A percentile compares a stretch with the other conserved stretches of the same genome.
Evolutionary conservation across 1,140 invertebrate genomes (phyloP).

Genomic region (Bombus sylvicola): DNA sequence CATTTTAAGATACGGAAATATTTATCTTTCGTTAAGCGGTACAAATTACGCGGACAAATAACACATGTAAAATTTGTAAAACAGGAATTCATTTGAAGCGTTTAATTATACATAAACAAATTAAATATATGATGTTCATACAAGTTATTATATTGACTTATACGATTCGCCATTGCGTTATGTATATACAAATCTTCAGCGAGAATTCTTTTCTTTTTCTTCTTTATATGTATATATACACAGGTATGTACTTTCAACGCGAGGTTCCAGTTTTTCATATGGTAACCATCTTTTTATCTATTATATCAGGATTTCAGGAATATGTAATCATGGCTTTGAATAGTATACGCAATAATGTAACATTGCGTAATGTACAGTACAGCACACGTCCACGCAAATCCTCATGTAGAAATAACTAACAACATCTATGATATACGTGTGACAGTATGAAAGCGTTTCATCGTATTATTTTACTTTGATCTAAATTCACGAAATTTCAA

Average conservation of each 20-base stretch:
- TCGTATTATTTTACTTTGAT: background rate
- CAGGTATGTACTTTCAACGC: constrained; percentile 47
- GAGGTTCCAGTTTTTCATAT: constrained; percentile 15
- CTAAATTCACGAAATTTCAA: constrained; percentile 18
- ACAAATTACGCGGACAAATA: constrained; percentile 20
- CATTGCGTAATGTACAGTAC: constrained; percentile 33
- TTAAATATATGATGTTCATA: constrained; percentile 32
- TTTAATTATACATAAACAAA: constrained; percentile 37
- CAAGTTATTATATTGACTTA: constrained; percentile 34
- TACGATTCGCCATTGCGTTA: constrained; percentile 14
- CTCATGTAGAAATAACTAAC: constrained; percentile 31
- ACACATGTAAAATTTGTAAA: constrained; percentile 42
- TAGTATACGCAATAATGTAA: constrained; percentile 8
- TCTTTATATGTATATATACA: constrained; percentile 49
- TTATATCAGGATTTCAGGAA: constrained; percentile 36
- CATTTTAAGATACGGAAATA: background rate
- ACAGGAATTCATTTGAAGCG: constrained; percentile 47
- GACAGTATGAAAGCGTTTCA: constrained; percentile 29
- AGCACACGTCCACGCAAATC: background rate
- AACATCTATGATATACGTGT: constrained; percentile 1
- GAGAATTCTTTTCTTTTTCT: constrained; percentile 24
- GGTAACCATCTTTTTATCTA: constrained; percentile 20
- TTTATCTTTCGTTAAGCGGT: constrained; percentile 6
- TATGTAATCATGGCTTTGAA: constrained; percentile 6
- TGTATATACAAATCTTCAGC: constrained; percentile 46